Percentiles rank a stretch among this genome's conserved stretches.
phyloP scores from a whole-genome alignment of 1,140 invertebrate species.

The Macrobrachium rosenbergii region DNA sequence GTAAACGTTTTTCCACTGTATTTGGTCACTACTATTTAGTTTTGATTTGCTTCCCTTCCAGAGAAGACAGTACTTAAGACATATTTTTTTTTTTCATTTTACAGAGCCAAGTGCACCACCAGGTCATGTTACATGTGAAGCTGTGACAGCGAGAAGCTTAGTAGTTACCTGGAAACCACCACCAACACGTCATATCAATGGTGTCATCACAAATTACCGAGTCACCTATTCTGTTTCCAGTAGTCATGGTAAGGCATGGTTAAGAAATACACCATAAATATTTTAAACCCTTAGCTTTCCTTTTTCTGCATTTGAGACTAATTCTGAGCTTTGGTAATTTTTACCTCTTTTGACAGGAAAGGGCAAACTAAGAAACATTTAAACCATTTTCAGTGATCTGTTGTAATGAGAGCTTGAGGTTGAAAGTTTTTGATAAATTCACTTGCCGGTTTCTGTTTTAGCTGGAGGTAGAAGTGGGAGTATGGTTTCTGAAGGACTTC shows the following conservation, averaged over 20 bases:
- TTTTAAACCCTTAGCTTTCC: not conserved
- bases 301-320: not conserved
- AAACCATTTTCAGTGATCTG: constrained; percentile 5
- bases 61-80: too few relatives aligned
- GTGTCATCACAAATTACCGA: constrained; percentile 96
- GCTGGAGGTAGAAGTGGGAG: not conserved
- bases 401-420: not conserved
- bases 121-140: constrained; percentile 89
- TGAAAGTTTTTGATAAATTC: not conserved
- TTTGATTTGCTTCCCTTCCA: too few relatives aligned
- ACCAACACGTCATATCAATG: constrained; percentile 89
- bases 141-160: constrained; percentile 91
- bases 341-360: too few relatives aligned
- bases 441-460: not conserved
- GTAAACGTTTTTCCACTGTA: not conserved
- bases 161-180: constrained; percentile 93
- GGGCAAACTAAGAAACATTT: too few relatives aligned
- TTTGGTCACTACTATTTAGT: not conserved
- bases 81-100: not conserved
- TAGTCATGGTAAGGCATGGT: constrained; percentile 80
- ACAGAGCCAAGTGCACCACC: constrained; percentile 86
- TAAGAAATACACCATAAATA: too few relatives aligned
- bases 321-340: too few relatives aligned
- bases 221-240: constrained; percentile 93
- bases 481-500: constrained; percentile 74